Base-by-base conservation (phyloP, 1,140 invertebrate genomes). In the Maniola jurtina region DNA sequence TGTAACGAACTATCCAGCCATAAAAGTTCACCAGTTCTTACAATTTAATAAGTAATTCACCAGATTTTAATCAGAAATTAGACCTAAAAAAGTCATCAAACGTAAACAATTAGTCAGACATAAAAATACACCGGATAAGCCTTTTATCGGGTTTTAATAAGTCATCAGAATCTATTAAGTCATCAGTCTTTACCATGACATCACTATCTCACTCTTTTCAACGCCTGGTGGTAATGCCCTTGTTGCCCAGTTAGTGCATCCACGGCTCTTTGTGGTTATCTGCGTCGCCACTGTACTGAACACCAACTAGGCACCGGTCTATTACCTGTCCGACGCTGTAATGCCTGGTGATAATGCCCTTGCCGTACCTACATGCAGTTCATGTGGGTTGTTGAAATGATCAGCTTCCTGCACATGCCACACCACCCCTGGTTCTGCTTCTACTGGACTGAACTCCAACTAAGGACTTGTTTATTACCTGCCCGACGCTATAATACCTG, bases 381-480 rank as follows among this genome's bases (percentile, higher is more conserved):
- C 0, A 95, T 95, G 90, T 0, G 97, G 97, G 11, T 90, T 81
- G 10, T 93, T 84, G 0, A 95, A 81, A 61, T 96, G 93, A 77
- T 94, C 96, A 5, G 96, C 93, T 87, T 98, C 97, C 97, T 97
- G 81, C 97, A 98, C 14, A 97, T 91, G 0, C 97, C 97, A 79
- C 97, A 98, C 68, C 94, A 93, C 0, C 97, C 97, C 8, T 92
- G 85, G 84, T 98, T 98, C 80, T 95, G 93, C 70, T 95, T 92
- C 95, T 96, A 97, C 84, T 98, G 97, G 38, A 96, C 96, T 96
- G 81, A 68, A 88, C 74, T n/a, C n/a, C n/a, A n/a, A 71, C 65
- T 25, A 2, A 25, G 25, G 1, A 4, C 25, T 25, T 25, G 25
- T 25, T 4, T 25, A 48, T 47, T 60, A 95, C 94, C 92, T 97